phyloP scores from a whole-genome alignment of 2,113 vertebrate species.

The Alces alces region DNA sequence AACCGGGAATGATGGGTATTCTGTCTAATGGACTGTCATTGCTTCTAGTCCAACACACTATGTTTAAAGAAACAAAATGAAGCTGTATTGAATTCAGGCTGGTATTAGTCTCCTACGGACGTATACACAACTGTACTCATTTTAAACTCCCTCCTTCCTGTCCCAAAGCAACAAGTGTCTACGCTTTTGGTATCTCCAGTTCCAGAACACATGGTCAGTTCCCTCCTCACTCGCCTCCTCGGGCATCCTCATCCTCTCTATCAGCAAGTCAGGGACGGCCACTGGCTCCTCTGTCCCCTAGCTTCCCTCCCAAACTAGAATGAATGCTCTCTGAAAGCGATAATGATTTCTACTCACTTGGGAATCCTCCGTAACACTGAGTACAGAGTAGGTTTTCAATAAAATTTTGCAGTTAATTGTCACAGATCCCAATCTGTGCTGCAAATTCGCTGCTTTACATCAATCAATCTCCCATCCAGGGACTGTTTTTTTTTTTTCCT shows the following conservation, averaged over 20 bases:
- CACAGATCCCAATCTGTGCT: not conserved
- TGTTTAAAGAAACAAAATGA: not conserved
- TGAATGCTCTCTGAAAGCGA: not conserved
- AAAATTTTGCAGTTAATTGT: not conserved
- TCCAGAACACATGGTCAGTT: not conserved
- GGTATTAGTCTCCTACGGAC: not conserved
- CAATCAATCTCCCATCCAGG: not conserved
- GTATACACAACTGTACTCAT: too few relatives aligned
- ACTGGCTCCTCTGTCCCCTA: not conserved
- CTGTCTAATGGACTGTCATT: not conserved
- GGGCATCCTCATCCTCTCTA: not conserved
- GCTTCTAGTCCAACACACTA: not conserved
- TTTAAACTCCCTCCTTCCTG: not conserved
- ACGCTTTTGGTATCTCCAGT: not conserved
- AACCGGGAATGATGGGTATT: not conserved
- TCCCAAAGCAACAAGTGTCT: not conserved
- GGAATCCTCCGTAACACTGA: not conserved
- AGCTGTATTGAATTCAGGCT: not conserved
- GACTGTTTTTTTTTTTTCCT: not conserved
- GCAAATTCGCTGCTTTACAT: not conserved
- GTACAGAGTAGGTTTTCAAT: not conserved
- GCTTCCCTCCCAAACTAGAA: not conserved
- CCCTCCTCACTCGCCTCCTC: not conserved
- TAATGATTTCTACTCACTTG: not conserved
- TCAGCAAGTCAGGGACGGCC: not conserved